These are phyloP conservation scores for Gobionotothen gibberifrons DNA, from an alignment of 2,797 vertebrate genomes.

Conservation along the genomic window DNA sequence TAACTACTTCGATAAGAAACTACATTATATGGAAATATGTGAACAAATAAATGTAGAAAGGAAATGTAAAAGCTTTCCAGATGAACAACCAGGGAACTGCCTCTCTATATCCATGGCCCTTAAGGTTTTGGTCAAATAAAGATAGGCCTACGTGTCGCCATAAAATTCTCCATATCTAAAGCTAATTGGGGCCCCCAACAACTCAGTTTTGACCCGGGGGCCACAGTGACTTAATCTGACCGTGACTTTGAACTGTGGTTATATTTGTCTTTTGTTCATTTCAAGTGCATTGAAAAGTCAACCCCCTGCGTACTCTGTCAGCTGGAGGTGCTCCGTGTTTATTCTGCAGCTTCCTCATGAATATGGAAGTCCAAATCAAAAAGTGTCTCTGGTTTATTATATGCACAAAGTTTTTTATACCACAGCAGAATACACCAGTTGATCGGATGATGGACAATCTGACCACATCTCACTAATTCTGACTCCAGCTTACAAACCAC, in stretches of 20 bases:
- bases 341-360: slow-evolving; percentile 21
- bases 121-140: too few relatives aligned
- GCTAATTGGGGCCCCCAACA: not conserved
- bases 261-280: slow-evolving; percentile 18
- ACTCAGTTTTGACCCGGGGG: not conserved
- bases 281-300: slow-evolving; percentile 10
- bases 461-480: too few relatives aligned
- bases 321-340: slow-evolving; percentile 25
- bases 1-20: too few relatives aligned
- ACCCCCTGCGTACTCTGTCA: not conserved
- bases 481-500: too few relatives aligned
- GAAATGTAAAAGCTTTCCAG: not conserved
- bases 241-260: too few relatives aligned
- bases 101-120: not conserved
- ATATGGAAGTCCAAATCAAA: slow-evolving; percentile 38
- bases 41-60: not conserved
- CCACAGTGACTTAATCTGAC: too few relatives aligned
- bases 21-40: not conserved
- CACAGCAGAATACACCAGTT: not conserved
- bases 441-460: too few relatives aligned
- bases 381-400: slow-evolving; percentile 7
- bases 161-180: not conserved
- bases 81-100: not conserved
- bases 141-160: too few relatives aligned
- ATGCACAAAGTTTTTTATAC: slow-evolving; percentile 4